Base-by-base conservation (phyloP, 1,140 invertebrate genomes). In the Eupristina koningsbergeri region DNA sequence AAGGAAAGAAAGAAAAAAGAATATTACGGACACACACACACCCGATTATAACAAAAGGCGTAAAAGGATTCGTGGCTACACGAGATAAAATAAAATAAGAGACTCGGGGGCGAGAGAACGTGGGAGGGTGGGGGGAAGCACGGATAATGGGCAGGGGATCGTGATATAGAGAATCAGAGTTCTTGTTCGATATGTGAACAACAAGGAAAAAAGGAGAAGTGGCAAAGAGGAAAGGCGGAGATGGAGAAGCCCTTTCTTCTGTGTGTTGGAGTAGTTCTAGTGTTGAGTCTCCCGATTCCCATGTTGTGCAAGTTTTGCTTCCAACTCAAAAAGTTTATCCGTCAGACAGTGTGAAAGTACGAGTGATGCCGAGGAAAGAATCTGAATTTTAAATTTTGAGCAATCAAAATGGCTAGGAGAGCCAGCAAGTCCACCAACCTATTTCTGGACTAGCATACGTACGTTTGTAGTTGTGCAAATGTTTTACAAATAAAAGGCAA, bases 161-260 rank as follows among this genome's bases (percentile, higher is more conserved):
- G n/a, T n/a, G n/a, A n/a, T n/a, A n/a, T n/a, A n/a, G n/a, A n/a
- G n/a, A n/a, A n/a, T n/a, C n/a, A n/a, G n/a, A n/a, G n/a, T n/a
- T n/a, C n/a, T n/a, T n/a, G n/a, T n/a, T 26, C 73, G 67, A 50
- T n/a, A 80, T 63, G 63, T 36, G 58, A 53, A 67, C 58, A 71
- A 58, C 17, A 80, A 36, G 39, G 29, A 19, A n/a, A 34, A 39
- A 45, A 77, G 80, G 47, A 69, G 61, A 50, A 77, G 71, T 50
- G 47, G 47, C 19, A 8, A 34, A 77, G 77, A 31, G 76, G 13
- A 34, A 63, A 61, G 63, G 80, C 71, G 88, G 88, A 22, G 89
- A 89, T 39, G 80, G 91, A 92, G 29, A 88, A 36, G 78, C 84
- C 93, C 88, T 79, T 79, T 79, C 39, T 3, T 22, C 26, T 15